These are phyloP conservation scores for Sphenopsis melanotis DNA, from an alignment of 2,797 vertebrate species.

Conservation along the genomic window DNA sequence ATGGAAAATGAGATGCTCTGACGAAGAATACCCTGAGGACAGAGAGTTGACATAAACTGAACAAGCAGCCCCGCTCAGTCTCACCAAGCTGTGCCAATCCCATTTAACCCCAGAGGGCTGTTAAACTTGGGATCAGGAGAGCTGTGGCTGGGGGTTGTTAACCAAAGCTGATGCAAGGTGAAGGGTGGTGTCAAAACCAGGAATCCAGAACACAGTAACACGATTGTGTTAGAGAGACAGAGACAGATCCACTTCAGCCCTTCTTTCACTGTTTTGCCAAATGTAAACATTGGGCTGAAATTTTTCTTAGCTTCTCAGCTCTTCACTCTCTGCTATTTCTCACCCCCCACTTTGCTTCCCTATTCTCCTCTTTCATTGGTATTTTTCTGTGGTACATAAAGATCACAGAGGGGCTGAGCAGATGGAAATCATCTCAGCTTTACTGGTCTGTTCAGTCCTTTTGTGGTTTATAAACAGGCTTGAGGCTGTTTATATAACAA, in stretches of 20 bases:
- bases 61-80: not conserved
- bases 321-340: not conserved
- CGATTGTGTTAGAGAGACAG: not conserved
- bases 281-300: not conserved
- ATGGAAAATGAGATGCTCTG: slow-evolving; percentile 12
- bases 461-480: not conserved
- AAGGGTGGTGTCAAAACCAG: not conserved
- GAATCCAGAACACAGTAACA: not conserved
- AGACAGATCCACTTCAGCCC: not conserved
- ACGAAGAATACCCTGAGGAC: not conserved
- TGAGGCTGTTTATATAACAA: no score
- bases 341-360: not conserved
- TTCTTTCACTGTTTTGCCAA: not conserved
- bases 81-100: not conserved
- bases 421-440: not conserved
- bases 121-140: not conserved
- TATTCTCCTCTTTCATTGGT: not conserved
- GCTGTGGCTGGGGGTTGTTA: not conserved
- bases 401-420: not conserved
- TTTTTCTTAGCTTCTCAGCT: not conserved
- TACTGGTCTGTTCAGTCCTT: not conserved
- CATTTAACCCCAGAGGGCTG: not conserved
- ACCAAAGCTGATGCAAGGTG: not conserved
- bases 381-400: not conserved
- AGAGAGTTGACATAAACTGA: not conserved